Base-by-base conservation (phyloP, 2,888 invertebrate species). In the Micropterix aruncella region DNA sequence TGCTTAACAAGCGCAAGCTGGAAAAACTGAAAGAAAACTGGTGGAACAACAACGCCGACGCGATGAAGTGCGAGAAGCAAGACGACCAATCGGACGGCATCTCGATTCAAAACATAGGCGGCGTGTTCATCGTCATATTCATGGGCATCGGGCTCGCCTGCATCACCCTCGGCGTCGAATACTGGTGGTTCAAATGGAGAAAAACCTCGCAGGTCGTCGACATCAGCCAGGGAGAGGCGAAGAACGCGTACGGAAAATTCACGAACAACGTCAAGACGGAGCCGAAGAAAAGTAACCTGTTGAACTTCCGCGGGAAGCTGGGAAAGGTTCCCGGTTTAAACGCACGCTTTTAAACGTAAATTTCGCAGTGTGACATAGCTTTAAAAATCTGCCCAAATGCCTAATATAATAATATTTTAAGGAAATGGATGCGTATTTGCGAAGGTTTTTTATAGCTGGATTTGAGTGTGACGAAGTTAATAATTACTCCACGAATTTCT, bases 41-140 rank as follows among this genome's bases (percentile, higher is more conserved):
- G 97, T 99, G 97, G 97, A 86, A 80, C 54, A 81, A 83, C 50
- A 93, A 93, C 56, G 83, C 83, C 0, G 76, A 79, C 4, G 79
- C 78, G 27, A 77, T 78, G 54, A 75, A 77, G 48, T 92, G 92
- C 55, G 87, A 89, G 53, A 84, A 87, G 52, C 83, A 88, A 44
- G 90, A 92, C 57, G 89, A 93, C 58, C 92, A 95, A 58, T 89
- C 89, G 2, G 96, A 95, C 58, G 97, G 97, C 41, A 97, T 97
- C 57, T 94, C 93, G 47, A 95, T 97, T 48, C 85, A 93, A 58
- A 97, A 97, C 61, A 97, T 97, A 52, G 96, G 94, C 40, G 96
- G 96, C 1, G 96, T 97, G 0, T 97, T 97, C 60, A 92, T 97
- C 44, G 94, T 97, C 0, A 95, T 97, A 50, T 90, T 95, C 57